phyloP scores from a whole-genome alignment of 1,140 invertebrate species.

The Ladona fulva region DNA sequence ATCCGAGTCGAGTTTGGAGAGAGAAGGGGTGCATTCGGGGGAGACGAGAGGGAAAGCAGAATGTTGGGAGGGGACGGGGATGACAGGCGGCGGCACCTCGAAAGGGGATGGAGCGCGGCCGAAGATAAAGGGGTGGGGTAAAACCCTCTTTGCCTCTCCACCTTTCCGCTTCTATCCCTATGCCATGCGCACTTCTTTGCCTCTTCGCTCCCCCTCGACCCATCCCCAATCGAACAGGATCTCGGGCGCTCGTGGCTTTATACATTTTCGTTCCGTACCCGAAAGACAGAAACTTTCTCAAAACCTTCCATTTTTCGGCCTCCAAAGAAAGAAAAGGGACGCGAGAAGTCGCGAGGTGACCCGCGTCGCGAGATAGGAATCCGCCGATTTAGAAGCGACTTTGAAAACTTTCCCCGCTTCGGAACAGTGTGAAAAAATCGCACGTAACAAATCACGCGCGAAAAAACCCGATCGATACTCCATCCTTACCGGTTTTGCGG shows the following conservation, averaged over 20 bases:
- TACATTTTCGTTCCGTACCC: too few species aligned
- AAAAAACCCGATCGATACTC: too few species aligned
- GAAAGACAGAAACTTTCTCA: too few species aligned
- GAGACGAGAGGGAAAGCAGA: conserved; percentile 2
- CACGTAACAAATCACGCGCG: too few species aligned
- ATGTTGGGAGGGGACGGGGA: background rate
- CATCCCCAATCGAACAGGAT: background rate
- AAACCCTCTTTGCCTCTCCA: background rate
- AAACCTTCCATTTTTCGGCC: too few species aligned
- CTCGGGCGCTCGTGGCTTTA: background rate
- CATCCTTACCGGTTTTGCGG: too few species aligned
- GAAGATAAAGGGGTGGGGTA: background rate
- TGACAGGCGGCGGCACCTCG: background rate
- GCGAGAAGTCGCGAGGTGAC: too few species aligned
- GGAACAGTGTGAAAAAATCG: too few species aligned
- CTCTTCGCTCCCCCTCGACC: background rate
- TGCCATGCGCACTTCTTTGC: background rate
- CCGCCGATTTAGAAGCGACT: too few species aligned
- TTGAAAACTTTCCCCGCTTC: too few species aligned
- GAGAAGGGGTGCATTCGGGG: background rate
- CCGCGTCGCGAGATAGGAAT: too few species aligned
- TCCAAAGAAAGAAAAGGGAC: too few species aligned
- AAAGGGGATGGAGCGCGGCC: background rate
- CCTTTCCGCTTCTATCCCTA: background rate
- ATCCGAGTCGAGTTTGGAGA: background rate